phyloP scores from a whole-genome alignment of 30 jellyfish, hydroid and myxozoan genomes.

The Haliclystus octoradiatus region DNA sequence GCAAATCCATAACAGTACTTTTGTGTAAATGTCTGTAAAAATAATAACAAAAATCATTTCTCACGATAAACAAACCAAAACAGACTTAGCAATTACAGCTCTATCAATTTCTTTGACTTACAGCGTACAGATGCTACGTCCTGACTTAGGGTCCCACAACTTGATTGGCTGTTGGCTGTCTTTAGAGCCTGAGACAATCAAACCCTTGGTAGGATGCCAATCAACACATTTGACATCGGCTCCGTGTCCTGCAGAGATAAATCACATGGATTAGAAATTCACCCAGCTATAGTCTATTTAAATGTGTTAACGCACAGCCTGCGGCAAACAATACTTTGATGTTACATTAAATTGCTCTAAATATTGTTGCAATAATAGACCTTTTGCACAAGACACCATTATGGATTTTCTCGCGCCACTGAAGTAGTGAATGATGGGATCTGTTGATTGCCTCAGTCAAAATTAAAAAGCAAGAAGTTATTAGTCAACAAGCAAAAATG shows the following conservation, averaged over 20 bases:
- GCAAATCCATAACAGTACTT: slow-evolving; percentile 92
- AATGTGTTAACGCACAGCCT: too few relatives aligned
- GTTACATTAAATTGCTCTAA: too few relatives aligned
- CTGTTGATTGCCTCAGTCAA: too few relatives aligned
- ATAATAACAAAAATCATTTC: not conserved
- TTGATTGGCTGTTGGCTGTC: slow-evolving; percentile 99
- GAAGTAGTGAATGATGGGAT: too few relatives aligned
- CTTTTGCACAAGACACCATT: too few relatives aligned
- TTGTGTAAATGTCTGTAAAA: slow-evolving; percentile 76
- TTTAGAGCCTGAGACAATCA: slow-evolving; percentile 94
- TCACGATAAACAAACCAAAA: not conserved
- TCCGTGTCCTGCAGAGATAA: slow-evolving; percentile 72
- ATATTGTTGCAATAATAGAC: too few relatives aligned
- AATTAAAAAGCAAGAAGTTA: too few relatives aligned
- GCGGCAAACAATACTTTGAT: too few relatives aligned
- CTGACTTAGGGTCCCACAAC: slow-evolving; percentile 94
- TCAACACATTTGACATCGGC: slow-evolving; percentile 97
- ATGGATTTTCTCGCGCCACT: too few relatives aligned
- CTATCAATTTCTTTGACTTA: slow-evolving; percentile 6
- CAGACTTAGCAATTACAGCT: not conserved
- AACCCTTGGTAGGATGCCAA: slow-evolving; percentile 97
- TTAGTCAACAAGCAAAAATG: too few relatives aligned
- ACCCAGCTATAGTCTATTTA: too few relatives aligned
- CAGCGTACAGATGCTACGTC: slow-evolving; percentile 87
- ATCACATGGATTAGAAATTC: too few relatives aligned